Conservation (phyloP, 2,113 vertebrate genomes). For the Tenebrosternarchus preto region DNA sequence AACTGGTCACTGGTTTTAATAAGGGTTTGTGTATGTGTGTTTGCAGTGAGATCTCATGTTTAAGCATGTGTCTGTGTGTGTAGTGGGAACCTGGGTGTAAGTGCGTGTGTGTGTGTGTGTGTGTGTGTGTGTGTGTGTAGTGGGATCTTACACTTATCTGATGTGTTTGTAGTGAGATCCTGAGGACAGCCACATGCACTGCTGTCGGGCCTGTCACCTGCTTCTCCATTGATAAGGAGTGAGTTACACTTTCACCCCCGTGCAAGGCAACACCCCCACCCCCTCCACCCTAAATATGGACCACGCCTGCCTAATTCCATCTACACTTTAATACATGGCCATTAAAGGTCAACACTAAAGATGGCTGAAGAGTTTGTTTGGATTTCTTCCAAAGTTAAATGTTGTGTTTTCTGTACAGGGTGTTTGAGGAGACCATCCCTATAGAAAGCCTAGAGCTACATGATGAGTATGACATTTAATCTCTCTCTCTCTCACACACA, state of each 20-base stretch:
- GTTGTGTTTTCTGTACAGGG: slow-evolving; percentile 56
- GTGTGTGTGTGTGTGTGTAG: neutral
- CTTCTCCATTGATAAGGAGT: slow-evolving; percentile 81
- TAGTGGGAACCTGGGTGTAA: no score
- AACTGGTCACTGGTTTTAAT: no score
- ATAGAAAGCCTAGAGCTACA: slow-evolving; percentile 77
- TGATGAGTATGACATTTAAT: slow-evolving; percentile 67
- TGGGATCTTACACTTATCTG: neutral
- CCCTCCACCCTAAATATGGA: no score
- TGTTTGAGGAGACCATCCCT: slow-evolving; percentile 80
- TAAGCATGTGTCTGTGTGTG: no score
- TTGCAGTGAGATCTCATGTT: no score
- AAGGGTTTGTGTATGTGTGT: no score
- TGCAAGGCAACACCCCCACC: neutral
- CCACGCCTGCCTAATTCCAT: no score
- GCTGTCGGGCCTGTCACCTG: slow-evolving; percentile 78
- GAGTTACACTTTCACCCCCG: slow-evolving; percentile 56
- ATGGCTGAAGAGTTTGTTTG: no score
- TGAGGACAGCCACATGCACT: slow-evolving; percentile 78
- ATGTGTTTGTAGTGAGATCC: slow-evolving; percentile 68
- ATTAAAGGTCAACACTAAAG: neutral
- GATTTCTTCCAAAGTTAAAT: neutral
- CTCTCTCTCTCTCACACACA: slow-evolving; percentile 11
- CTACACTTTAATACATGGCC: neutral
- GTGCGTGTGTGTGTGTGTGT: no score